Evolutionary conservation across 2,888 invertebrate species (phyloP), one percentile per base, ranked within the genome.

Genomic region (Macrophya annulata): DNA sequence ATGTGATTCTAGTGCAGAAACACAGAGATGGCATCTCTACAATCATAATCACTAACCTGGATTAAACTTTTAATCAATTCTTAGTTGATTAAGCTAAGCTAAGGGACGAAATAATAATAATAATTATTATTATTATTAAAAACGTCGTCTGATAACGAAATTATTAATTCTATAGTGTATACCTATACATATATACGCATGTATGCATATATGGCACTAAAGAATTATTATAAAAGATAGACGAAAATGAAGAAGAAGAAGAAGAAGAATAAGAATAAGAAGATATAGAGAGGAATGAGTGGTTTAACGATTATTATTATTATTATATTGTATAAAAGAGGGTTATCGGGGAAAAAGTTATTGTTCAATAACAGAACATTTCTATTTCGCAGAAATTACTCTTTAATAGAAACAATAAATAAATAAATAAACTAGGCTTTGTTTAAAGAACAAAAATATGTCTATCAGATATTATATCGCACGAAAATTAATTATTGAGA

Each of bases 21-120:
- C 96, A 84, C 97, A 97, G 92, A 95, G 95, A 90, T 97, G 97
- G 97, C 94, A 92, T 87, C 90, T 93, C 84, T 93, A 93, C 90
- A 92, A 93, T 84, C 92, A 92, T 86, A 90, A 89, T 88, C 93
- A 92, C 89, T 93, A 92, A 37, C 89, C 90, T 86, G 88, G 85
- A 85, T 85, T 85, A 85, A 31, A 83, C 17, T 65, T 65, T 17
- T 83, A 59, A 62, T 40, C n/a, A 62, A 62, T 62, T 15, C 10
- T 51, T 55, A 77, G 17, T 77, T 77, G 17, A 77, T 37, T 55
- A 37, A 31, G 17, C 31, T 37, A 77, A 77, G 31, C 17, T 51
- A 55, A 51, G 31, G 31, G 77, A 77, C 37, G 77, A 51, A 37
- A 51, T 51, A 25, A 51, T 10, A 8, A 51, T 65, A 31, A 31